phyloP scores from a whole-genome alignment of 2,888 invertebrate species.

The Chaitophorus viminalis region DNA sequence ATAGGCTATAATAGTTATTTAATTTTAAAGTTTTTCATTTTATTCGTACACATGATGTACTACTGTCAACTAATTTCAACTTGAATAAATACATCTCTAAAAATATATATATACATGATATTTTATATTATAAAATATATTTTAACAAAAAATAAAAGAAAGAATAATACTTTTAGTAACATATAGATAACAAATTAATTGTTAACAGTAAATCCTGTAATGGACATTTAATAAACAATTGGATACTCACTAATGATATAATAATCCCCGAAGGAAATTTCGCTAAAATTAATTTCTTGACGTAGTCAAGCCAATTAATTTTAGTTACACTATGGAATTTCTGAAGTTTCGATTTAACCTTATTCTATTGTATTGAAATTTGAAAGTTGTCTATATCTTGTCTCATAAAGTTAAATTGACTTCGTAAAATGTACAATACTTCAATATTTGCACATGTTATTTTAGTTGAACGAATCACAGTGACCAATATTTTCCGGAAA shows the following conservation, averaged over 20 bases:
- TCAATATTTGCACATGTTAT: too few relatives aligned
- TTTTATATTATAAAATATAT: too few relatives aligned
- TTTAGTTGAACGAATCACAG: too few relatives aligned
- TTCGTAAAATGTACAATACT: too few relatives aligned
- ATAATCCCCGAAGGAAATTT: not conserved
- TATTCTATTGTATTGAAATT: constrained; percentile 8
- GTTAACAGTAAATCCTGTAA: not conserved
- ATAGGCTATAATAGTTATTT: too few relatives aligned
- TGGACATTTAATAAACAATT: not conserved
- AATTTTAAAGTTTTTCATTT: too few relatives aligned
- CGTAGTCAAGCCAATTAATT: constrained; percentile 13
- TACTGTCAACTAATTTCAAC: too few relatives aligned
- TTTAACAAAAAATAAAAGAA: too few relatives aligned
- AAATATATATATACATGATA: too few relatives aligned
- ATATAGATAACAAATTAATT: not conserved
- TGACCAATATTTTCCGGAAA: too few relatives aligned
- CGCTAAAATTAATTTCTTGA: constrained; percentile 1
- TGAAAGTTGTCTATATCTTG: not conserved
- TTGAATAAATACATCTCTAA: too few relatives aligned
- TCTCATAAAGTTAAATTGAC: not conserved
- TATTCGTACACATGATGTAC: too few relatives aligned
- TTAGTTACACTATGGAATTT: constrained; percentile 1
- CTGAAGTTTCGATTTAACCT: constrained; percentile 2
- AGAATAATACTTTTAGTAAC: not conserved
- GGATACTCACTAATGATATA: not conserved